Evolutionary conservation across 2,888 invertebrate genomes (phyloP), one percentile per base, ranked within the genome.

Genomic region (Argyra leucocephala): DNA sequence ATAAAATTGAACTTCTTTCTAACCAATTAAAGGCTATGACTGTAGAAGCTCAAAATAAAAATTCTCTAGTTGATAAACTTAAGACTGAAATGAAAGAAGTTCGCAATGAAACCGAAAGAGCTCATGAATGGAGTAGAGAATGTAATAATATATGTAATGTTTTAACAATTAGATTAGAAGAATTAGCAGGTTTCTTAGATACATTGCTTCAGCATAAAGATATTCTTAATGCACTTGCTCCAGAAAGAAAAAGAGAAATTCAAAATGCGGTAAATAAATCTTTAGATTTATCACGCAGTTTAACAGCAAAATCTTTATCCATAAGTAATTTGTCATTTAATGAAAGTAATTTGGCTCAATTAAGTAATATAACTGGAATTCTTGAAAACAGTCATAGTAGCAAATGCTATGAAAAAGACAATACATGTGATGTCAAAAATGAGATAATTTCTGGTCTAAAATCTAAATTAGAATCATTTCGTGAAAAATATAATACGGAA

Each of bases 141-240:
- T 80, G 78, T 65, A 73, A 74, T 0, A 76, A 78, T 63, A 73
- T 79, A 1, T 80, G 79, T 69, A 67, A 71, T 2, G 74, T 83
- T 59, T 74, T 86, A 9, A 83, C 83, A 22, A 79, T 76, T 26
- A 81, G 85, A 0, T 72, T 86, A 5, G 84, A 85, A 70, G 86
- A 86, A 72, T 74, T 86, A 60, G 85, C 85, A 0, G 78, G 82
- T 18, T 86, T 86, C 72, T 76, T 87, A 15, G 83, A 85, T 68
- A 83, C 84, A 0, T 74, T 86, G 62, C 76, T 86, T 1, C 81
- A 81, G 69, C 82, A 84, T 67, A 83, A 83, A 71, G 80, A 81
- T 63, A 79, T 83, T n/a, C 70, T 83, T 10, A 82, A 83, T 22
- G 79, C 82, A 57, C 71, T 84, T 62, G 83, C 83, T 1, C 76